Conservation (phyloP, 2,888 invertebrate genomes). For the Dermolepida albohirtum region DNA sequence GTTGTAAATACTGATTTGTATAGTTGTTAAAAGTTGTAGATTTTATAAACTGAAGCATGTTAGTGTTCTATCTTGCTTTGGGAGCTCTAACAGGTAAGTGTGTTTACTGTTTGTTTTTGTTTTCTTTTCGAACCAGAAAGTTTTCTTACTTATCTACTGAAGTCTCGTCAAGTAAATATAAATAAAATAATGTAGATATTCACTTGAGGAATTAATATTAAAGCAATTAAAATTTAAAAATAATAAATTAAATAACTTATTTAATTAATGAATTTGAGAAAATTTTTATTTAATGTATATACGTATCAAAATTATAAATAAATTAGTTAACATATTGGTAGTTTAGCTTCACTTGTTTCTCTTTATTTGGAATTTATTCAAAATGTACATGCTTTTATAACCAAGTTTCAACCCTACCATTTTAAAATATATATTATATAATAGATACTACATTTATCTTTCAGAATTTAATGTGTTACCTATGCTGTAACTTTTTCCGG, state of each 20-base stretch:
- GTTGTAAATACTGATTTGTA: conserved; percentile 41
- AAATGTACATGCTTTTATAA: not conserved
- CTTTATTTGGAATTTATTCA: no score
- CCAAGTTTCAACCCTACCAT: not conserved
- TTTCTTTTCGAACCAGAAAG: not conserved
- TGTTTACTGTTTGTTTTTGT: conserved; percentile 1
- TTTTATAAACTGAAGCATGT: conserved; percentile 42
- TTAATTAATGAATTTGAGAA: no score
- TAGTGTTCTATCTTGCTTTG: conserved; percentile 42
- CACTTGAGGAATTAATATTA: no score
- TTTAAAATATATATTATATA: not conserved
- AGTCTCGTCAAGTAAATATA: not conserved
- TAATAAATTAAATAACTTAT: no score
- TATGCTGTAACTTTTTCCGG: not conserved
- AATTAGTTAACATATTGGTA: no score
- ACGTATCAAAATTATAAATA: no score
- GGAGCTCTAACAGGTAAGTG: conserved; percentile 42
- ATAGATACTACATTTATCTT: not conserved
- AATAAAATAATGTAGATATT: not conserved
- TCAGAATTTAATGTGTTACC: not conserved
- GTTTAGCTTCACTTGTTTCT: no score
- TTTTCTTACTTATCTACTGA: not conserved
- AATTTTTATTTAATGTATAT: no score
- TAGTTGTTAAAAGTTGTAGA: conserved; percentile 42
- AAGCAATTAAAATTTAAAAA: no score